phyloP scores from a whole-genome alignment of 2,113 vertebrate genomes.

The Helogale parvula region DNA sequence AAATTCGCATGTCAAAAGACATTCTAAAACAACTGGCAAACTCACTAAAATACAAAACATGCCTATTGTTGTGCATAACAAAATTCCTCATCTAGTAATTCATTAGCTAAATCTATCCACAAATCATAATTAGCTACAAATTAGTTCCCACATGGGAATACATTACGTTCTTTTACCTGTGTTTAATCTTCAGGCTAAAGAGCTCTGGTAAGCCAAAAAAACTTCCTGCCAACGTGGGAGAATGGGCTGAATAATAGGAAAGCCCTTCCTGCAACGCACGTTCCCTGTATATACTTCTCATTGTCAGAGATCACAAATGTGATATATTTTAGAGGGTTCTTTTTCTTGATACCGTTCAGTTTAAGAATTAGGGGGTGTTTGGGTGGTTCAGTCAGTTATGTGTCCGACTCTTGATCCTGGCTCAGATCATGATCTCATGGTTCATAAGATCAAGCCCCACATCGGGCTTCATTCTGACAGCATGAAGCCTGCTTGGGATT shows the following conservation, averaged over 20 bases:
- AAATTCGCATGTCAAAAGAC: constrained; percentile 23
- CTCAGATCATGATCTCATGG: too few relatives aligned
- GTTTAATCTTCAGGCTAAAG: constrained; percentile 1
- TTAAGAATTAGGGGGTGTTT: neutral
- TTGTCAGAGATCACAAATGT: neutral
- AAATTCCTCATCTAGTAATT: constrained; percentile 21
- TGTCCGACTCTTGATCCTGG: too few relatives aligned
- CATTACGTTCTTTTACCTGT: neutral
- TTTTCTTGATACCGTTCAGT: constrained; percentile 36
- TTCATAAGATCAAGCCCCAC: too few relatives aligned
- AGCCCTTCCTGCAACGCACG: neutral
- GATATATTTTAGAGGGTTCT: neutral
- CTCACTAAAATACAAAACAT: constrained; percentile 26
- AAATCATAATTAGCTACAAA: neutral
- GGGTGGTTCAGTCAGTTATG: too few relatives aligned
- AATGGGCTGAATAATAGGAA: neutral
- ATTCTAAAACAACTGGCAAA: constrained; percentile 23
- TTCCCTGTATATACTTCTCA: neutral
- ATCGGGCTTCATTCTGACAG: too few relatives aligned
- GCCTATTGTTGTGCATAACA: neutral
- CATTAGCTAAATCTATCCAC: constrained; percentile 25
- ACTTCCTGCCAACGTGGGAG: neutral
- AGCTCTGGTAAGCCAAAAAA: neutral
- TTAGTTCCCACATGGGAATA: neutral
- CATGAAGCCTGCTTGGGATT: too few relatives aligned